phyloP scores from a whole-genome alignment of 2,113 vertebrate genomes.

The Aviceda subcristata region DNA sequence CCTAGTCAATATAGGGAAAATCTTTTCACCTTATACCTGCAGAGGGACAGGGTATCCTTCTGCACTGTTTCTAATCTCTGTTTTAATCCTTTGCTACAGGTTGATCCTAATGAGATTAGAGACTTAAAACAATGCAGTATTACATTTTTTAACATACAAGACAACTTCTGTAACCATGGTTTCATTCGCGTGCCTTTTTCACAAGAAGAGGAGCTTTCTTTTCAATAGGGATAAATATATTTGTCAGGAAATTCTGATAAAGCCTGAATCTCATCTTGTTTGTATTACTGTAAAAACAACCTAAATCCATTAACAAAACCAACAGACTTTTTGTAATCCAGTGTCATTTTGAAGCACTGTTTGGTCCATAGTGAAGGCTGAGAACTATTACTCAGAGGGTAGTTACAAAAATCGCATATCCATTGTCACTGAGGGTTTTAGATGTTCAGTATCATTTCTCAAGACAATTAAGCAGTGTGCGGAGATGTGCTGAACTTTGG shows the following conservation, averaged over 20 bases:
- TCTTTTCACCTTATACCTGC: background rate
- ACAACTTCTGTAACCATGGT: background rate
- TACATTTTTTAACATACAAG: background rate
- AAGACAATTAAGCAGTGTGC: background rate
- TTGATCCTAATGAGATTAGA: background rate
- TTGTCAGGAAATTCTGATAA: background rate
- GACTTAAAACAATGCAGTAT: background rate
- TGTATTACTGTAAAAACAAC: background rate
- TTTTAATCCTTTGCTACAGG: background rate
- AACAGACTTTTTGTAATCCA: background rate
- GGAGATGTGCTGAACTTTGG: background rate
- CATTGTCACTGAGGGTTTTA: background rate
- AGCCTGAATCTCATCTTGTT: background rate
- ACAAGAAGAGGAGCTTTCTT: background rate
- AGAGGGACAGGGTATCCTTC: background rate
- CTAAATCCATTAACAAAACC: background rate
- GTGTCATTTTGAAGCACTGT: background rate
- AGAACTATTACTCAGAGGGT: background rate
- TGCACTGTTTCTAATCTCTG: background rate
- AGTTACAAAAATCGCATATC: background rate
- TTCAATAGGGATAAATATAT: background rate
- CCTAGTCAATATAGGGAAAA: no score
- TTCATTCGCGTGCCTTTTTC: background rate
- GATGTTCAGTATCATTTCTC: background rate
- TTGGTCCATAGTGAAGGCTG: background rate